Conservation (phyloP, 2,888 invertebrate genomes). For the Calephelis perditalis region DNA sequence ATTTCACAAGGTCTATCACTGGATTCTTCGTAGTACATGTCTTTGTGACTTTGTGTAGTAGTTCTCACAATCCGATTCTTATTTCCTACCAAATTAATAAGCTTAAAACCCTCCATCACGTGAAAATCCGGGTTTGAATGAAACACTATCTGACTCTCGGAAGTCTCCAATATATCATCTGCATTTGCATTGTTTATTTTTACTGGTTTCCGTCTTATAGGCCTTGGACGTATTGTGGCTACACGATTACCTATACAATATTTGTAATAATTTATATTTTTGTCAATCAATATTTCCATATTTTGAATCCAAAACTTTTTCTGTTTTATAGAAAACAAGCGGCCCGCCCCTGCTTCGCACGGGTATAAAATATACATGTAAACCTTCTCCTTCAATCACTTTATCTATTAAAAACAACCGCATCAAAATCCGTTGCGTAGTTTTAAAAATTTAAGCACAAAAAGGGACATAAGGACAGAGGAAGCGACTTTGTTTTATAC, state of each 20-base stretch:
- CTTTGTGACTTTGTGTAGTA: slow-evolving; percentile 36
- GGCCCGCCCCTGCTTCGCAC: too few relatives aligned
- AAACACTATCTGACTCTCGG: slow-evolving; percentile 45
- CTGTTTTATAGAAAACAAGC: too few relatives aligned
- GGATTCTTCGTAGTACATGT: slow-evolving; percentile 38
- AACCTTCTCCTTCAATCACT: too few relatives aligned
- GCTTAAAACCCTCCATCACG: slow-evolving; percentile 61
- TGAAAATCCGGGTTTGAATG: slow-evolving; percentile 63
- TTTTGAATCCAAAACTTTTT: too few relatives aligned
- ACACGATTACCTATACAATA: slow-evolving; percentile 31
- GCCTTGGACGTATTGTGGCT: slow-evolving; percentile 23
- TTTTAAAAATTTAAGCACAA: too few relatives aligned
- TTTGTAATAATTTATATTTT: not conserved
- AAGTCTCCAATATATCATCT: slow-evolving; percentile 31
- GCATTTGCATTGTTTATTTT: slow-evolving; percentile 38
- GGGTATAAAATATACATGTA: too few relatives aligned
- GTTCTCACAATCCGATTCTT: slow-evolving; percentile 44
- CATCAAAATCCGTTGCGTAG: too few relatives aligned
- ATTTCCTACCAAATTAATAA: slow-evolving; percentile 50
- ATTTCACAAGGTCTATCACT: slow-evolving; percentile 30
- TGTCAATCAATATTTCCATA: too few relatives aligned
- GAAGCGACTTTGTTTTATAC: too few relatives aligned
- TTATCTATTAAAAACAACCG: too few relatives aligned
- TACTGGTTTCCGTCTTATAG: slow-evolving; percentile 37
- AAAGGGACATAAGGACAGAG: too few relatives aligned